phyloP scores from a whole-genome alignment of 2,113 vertebrate genomes.

The Chaetops frenatus region DNA sequence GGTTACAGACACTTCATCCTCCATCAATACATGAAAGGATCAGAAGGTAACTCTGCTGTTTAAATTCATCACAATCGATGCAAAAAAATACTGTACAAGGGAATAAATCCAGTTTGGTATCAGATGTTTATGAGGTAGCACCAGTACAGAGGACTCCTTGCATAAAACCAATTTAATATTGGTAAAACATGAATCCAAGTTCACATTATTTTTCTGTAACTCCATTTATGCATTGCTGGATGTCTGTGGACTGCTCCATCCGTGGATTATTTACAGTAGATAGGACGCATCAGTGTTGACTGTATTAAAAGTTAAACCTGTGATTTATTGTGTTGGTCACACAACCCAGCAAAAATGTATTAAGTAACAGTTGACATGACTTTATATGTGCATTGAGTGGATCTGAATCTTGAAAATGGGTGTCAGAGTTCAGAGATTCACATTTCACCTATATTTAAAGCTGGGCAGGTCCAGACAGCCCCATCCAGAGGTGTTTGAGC shows the following conservation, averaged over 20 bases:
- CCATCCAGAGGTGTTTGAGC: not conserved
- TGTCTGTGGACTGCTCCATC: not conserved
- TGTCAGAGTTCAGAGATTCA: not conserved
- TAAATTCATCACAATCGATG: not conserved
- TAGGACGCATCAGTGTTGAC: not conserved
- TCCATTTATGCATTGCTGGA: not conserved
- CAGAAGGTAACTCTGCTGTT: not conserved
- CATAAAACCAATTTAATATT: not conserved
- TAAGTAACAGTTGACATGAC: not conserved
- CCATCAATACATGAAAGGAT: not conserved
- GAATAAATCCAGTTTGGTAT: not conserved
- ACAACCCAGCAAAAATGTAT: not conserved
- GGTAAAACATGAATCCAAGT: not conserved
- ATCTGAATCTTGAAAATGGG: not conserved
- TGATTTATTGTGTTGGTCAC: not conserved
- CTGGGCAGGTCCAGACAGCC: not conserved
- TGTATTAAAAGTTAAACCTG: not conserved
- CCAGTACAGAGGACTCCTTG: no score
- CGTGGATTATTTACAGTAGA: not conserved
- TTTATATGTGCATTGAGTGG: not conserved
- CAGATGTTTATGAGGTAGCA: not conserved
- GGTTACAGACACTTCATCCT: not conserved
- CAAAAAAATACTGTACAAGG: not conserved
- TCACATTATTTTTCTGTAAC: not conserved
- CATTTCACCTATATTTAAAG: not conserved